phyloP scores from a whole-genome alignment of 2,113 vertebrate species.

The Cephalopholis sonnerati region DNA sequence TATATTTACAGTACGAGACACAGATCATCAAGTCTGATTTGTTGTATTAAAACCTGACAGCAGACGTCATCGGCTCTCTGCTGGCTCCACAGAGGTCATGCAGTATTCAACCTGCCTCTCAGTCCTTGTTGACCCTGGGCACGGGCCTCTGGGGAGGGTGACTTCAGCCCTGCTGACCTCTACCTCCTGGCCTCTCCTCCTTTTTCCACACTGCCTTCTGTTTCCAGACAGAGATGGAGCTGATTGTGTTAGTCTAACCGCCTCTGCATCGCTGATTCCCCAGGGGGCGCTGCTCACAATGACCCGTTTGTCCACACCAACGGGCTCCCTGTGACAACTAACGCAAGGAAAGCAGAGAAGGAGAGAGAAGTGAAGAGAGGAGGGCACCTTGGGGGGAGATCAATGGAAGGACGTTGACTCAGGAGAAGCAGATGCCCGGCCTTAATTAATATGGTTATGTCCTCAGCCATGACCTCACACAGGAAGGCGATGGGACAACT shows the following conservation, averaged over 20 bases:
- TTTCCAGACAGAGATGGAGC: constrained; percentile 62
- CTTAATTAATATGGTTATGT: constrained; percentile 83
- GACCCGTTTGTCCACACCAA: constrained; percentile 58
- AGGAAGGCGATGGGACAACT: constrained; percentile 82
- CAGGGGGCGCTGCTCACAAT: constrained; percentile 58
- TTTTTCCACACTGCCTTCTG: constrained; percentile 40
- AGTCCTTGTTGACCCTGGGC: constrained; percentile 37
- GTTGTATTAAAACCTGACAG: constrained; percentile 3
- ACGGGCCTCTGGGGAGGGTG: constrained; percentile 52
- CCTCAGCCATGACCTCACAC: constrained; percentile 78
- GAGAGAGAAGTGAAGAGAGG: constrained; percentile 45
- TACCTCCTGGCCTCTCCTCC: constrained; percentile 37
- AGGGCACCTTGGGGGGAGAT: constrained; percentile 68
- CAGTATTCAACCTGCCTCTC: constrained; percentile 28
- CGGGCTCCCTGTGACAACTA: constrained; percentile 62
- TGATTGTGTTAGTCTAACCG: constrained; percentile 73
- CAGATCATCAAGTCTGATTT: background rate
- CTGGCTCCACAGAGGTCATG: constrained; percentile 27
- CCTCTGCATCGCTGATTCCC: constrained; percentile 43
- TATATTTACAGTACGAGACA: background rate
- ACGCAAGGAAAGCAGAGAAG: constrained; percentile 49
- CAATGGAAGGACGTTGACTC: constrained; percentile 78
- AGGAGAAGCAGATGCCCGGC: constrained; percentile 87
- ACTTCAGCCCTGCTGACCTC: constrained; percentile 70
- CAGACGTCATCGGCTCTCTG: constrained; percentile 23